Evolutionary conservation across 1,140 invertebrate genomes (phyloP).

Genomic region (Drosophila azteca): DNA sequence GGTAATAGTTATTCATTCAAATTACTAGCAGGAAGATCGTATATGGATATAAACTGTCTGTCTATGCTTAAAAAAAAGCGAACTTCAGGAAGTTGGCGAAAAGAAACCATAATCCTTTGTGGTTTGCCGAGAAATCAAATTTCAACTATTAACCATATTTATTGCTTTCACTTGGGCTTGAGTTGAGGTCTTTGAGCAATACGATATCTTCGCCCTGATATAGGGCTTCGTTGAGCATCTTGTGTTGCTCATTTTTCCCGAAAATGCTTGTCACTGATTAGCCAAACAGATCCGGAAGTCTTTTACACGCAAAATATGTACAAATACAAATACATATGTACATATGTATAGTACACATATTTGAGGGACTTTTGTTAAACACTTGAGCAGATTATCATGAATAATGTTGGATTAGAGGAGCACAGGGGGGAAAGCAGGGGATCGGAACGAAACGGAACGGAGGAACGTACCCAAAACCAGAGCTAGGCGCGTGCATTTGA

Average conservation of each 20-base stretch:
- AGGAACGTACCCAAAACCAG: constrained; percentile 3
- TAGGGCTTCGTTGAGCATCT: constrained; percentile 27
- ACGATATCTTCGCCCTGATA: background rate
- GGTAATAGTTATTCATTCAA: too few species aligned
- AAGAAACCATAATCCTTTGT: constrained; percentile 5
- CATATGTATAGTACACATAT: background rate
- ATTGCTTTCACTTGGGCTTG: background rate
- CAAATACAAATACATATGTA: background rate
- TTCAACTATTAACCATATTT: constrained; percentile 22
- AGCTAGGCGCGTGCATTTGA: constrained; percentile 72
- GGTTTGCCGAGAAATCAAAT: constrained; percentile 37
- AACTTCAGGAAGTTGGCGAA: constrained; percentile 9
- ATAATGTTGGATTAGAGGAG: constrained; percentile 5
- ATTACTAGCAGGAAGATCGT: too few species aligned
- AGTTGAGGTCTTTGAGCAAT: background rate
- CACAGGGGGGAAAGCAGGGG: background rate
- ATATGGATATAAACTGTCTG: too few species aligned
- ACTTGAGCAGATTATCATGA: constrained; percentile 63
- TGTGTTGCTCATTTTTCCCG: constrained; percentile 34
- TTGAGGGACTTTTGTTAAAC: constrained; percentile 63
- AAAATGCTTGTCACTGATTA: constrained; percentile 10
- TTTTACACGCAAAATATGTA: constrained; percentile 1
- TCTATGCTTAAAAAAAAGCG: background rate
- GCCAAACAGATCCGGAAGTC: constrained; percentile 29
- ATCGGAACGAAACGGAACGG: too few species aligned